Percentiles rank a stretch among this genome's conserved stretches.
phyloP scores from a whole-genome alignment of 2,888 invertebrate species.

The Deroplatys truncata region DNA sequence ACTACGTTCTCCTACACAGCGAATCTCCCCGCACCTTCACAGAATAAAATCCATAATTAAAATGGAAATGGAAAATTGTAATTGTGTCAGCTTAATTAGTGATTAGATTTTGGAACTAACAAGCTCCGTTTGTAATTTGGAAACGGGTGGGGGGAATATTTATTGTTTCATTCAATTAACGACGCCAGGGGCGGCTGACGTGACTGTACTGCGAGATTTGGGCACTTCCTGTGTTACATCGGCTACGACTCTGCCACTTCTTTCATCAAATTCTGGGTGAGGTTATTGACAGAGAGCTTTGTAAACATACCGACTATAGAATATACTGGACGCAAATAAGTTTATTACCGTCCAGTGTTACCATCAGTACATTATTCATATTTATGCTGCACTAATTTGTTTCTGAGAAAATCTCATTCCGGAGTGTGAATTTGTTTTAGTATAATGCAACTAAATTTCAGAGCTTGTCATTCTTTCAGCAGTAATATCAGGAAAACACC shows the following conservation, averaged over 20 bases:
- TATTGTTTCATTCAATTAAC: background rate
- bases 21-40: background rate
- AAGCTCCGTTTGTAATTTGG: background rate
- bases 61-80: background rate
- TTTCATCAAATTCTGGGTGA: background rate
- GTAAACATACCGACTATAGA: too few relatives aligned
- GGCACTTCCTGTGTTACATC: background rate
- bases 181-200: background rate
- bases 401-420: too few relatives aligned
- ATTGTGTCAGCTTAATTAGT: background rate
- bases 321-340: too few relatives aligned
- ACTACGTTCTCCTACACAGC: background rate
- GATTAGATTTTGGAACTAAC: background rate
- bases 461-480: too few relatives aligned
- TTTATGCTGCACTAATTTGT: too few relatives aligned
- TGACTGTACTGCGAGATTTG: background rate
- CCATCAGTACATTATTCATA: too few relatives aligned
- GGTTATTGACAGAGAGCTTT: too few relatives aligned
- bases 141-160: background rate
- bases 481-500: too few relatives aligned
- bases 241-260: background rate
- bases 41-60: background rate
- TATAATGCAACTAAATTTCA: too few relatives aligned
- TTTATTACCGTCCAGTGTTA: too few relatives aligned
- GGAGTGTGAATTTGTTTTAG: too few relatives aligned